These are phyloP conservation scores for Ornithoptera priamus DNA, from an alignment of 2,888 invertebrate species.

Conservation along the genomic window DNA sequence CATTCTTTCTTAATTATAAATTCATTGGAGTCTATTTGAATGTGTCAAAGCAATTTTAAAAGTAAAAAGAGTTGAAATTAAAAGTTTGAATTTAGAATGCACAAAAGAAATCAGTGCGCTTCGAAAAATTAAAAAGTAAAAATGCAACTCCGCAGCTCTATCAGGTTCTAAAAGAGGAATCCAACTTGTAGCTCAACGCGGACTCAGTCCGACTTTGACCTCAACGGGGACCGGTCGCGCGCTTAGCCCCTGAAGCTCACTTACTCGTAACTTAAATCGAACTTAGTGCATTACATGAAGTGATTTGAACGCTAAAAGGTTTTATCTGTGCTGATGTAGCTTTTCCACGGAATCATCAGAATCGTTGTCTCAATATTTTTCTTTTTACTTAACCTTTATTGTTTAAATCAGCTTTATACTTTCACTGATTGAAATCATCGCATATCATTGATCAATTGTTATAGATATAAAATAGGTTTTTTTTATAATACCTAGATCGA, in stretches of 20 bases:
- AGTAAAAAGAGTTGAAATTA: neutral
- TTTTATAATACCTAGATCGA: no score
- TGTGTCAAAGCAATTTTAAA: neutral
- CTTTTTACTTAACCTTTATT: neutral
- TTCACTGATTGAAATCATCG: slow-evolving; percentile 13
- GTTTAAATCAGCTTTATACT: slow-evolving; percentile 8
- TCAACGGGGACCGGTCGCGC: slow-evolving; percentile 46
- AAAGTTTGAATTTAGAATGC: slow-evolving; percentile 1
- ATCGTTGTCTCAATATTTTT: neutral
- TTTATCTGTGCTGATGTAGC: slow-evolving; percentile 1
- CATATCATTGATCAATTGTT: slow-evolving; percentile 6
- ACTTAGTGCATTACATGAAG: slow-evolving; percentile 33
- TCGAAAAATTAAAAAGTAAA: slow-evolving; percentile 15
- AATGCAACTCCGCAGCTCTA: slow-evolving; percentile 13
- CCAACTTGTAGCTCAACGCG: slow-evolving; percentile 18
- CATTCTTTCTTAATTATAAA: no score
- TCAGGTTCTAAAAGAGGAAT: slow-evolving; percentile 25
- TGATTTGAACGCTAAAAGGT: slow-evolving; percentile 11
- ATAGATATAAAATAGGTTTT: neutral
- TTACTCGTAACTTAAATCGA: slow-evolving; percentile 51
- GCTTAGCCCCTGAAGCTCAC: slow-evolving; percentile 38
- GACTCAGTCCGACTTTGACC: slow-evolving; percentile 48
- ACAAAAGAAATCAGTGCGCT: slow-evolving; percentile 18
- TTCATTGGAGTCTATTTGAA: no score
- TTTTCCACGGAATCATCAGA: neutral